Evolutionary conservation across 2,888 invertebrate species (phyloP).

Genomic region (Brachycybe producta): DNA sequence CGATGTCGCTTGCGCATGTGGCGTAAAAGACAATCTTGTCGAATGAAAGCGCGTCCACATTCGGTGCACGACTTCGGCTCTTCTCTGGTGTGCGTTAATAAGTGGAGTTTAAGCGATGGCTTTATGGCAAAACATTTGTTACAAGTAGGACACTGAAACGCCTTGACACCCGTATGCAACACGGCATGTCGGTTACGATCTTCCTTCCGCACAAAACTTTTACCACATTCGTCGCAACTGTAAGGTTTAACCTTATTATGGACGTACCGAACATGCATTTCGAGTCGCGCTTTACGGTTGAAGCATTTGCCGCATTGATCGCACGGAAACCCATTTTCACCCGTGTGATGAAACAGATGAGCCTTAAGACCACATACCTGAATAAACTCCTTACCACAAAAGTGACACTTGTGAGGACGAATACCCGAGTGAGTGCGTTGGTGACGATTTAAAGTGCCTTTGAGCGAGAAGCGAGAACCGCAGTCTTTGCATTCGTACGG

Average conservation of each 20-base stretch:
- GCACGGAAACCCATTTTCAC: slow-evolving; percentile 52
- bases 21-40: slow-evolving; percentile 61
- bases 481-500: slow-evolving; percentile 46
- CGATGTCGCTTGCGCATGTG: slow-evolving; percentile 61
- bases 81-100: slow-evolving; percentile 55
- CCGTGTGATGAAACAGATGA: slow-evolving; percentile 62
- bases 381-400: slow-evolving; percentile 68
- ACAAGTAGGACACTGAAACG: slow-evolving; percentile 45
- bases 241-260: slow-evolving; percentile 50
- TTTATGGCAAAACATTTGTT: slow-evolving; percentile 53
- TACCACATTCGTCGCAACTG: slow-evolving; percentile 43
- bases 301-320: slow-evolving; percentile 43
- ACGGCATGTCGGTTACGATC: slow-evolving; percentile 46
- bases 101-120: slow-evolving; percentile 54
- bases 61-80: slow-evolving; percentile 62
- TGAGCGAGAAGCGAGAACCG: slow-evolving; percentile 51
- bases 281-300: slow-evolving; percentile 38
- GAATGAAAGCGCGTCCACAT: slow-evolving; percentile 62
- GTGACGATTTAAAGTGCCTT: slow-evolving; percentile 26
- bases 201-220: slow-evolving; percentile 48
- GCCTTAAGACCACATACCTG: slow-evolving; percentile 65
- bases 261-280: slow-evolving; percentile 46
- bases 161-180: slow-evolving; percentile 47
- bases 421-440: slow-evolving; percentile 22
- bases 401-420: slow-evolving; percentile 44